A percentile compares a stretch with the other conserved stretches of the same genome.
Conservation (phyloP, 30 jellyfish, hydroid and myxozoan species). For the Aurelia coerulea region DNA sequence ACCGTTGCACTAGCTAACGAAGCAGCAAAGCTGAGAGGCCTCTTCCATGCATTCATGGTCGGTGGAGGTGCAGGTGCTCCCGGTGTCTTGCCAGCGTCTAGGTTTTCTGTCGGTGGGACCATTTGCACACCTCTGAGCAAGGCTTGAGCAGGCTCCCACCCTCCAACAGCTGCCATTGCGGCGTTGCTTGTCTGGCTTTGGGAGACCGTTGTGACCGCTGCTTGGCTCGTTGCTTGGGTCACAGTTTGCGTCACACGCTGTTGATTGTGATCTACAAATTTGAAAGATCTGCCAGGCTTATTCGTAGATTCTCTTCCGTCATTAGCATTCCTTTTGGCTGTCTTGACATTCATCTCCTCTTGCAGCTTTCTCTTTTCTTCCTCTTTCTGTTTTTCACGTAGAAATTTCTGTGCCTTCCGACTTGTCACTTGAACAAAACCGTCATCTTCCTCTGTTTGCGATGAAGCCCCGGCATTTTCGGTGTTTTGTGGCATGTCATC, state of each 20-base stretch:
- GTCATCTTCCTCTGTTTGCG: conserved; percentile 71
- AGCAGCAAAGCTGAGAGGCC: conserved; percentile 88
- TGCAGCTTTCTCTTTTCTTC: conserved; percentile 72
- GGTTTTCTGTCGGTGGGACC: conserved; percentile 38
- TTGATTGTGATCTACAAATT: conserved; percentile 23
- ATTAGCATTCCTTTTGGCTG: conserved; percentile 27
- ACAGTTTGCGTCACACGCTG: conserved; percentile 43
- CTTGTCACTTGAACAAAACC: conserved; percentile 87
- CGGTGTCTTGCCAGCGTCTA: conserved; percentile 54
- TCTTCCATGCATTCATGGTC: conserved; percentile 92
- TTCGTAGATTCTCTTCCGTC: conserved; percentile 45
- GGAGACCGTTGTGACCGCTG: conserved; percentile 31
- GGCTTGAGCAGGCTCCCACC: conserved; percentile 98
- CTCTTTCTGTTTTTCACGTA: conserved; percentile 76
- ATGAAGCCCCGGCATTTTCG: conserved; percentile 20
- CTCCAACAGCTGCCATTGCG: conserved; percentile 99
- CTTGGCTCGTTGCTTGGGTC: conserved; percentile 53
- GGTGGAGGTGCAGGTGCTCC: conserved; percentile 72
- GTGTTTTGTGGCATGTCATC: conserved; percentile 72
- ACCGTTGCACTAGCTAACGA: conserved; percentile 43
- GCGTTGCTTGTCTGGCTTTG: conserved; percentile 89
- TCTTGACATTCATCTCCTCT: conserved; percentile 62
- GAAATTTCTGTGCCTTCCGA: conserved; percentile 67
- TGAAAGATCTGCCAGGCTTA: conserved; percentile 44
- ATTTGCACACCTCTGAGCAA: conserved; percentile 75